phyloP scores from a whole-genome alignment of 2,113 vertebrate genomes.

The Gopherus evgoodei region DNA sequence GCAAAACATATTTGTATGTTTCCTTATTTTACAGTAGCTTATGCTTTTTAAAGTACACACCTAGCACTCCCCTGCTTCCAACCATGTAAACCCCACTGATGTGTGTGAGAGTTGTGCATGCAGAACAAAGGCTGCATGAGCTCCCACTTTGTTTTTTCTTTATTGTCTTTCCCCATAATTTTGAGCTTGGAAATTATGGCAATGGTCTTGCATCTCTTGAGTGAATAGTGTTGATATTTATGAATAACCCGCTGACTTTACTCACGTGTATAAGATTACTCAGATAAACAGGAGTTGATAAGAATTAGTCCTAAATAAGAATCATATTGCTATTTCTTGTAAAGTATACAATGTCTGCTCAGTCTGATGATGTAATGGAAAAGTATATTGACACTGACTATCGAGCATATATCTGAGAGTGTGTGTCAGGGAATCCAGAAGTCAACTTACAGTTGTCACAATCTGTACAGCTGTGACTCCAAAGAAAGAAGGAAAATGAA shows the following conservation, averaged over 20 bases:
- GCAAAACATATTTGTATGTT: not conserved
- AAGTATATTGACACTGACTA: not conserved
- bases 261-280: not conserved
- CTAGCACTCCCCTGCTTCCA: not conserved
- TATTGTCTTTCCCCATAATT: not conserved
- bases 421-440: not conserved
- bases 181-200: not conserved
- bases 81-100: not conserved
- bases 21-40: not conserved
- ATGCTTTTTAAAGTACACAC: not conserved
- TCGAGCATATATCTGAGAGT: not conserved
- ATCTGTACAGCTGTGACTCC: no score
- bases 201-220: not conserved
- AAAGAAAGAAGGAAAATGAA: not conserved
- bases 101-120: not conserved
- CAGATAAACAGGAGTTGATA: not conserved
- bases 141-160: no score
- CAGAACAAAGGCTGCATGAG: not conserved
- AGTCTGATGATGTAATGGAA: not conserved
- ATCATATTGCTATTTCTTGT: not conserved
- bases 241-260: not conserved
- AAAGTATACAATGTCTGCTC: not conserved
- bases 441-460: no score
- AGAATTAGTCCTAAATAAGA: not conserved
- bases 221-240: not conserved